These are phyloP conservation scores for Cecidostiba fungosa DNA, from an alignment of 2,888 invertebrate species.

Conservation along the genomic window DNA sequence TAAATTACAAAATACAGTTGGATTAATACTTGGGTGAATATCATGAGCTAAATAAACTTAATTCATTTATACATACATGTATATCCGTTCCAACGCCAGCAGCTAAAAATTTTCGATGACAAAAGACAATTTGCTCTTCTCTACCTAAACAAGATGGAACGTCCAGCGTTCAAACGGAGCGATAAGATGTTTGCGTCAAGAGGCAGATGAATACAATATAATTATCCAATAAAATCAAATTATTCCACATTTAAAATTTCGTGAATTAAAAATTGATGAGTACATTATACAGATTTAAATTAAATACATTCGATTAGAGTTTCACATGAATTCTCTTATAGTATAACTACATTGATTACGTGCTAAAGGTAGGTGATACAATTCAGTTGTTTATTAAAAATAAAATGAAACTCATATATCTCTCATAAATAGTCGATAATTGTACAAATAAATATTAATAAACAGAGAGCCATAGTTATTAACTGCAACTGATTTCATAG, in stretches of 20 bases:
- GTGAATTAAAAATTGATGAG: slow-evolving; percentile 15
- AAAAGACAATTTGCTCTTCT: slow-evolving; percentile 51
- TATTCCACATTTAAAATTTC: slow-evolving; percentile 11
- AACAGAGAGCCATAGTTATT: slow-evolving; percentile 1
- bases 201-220: slow-evolving; percentile 8
- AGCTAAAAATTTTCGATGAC: slow-evolving; percentile 24
- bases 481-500: not conserved
- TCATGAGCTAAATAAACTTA: slow-evolving; percentile 70
- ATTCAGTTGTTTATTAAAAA: not conserved
- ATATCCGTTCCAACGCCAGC: slow-evolving; percentile 62
- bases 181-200: slow-evolving; percentile 20
- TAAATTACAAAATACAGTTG: slow-evolving; percentile 79
- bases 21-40: slow-evolving; percentile 75
- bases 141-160: slow-evolving; percentile 46
- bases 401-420: not conserved
- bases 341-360: not conserved
- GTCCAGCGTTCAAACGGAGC: slow-evolving; percentile 64
- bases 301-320: slow-evolving; percentile 10
- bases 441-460: not conserved
- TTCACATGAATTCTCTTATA: slow-evolving; percentile 9
- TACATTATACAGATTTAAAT: slow-evolving; percentile 33
- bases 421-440: not conserved
- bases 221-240: slow-evolving; percentile 42
- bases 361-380: not conserved
- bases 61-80: slow-evolving; percentile 55